Conservation (phyloP, 2,888 invertebrate genomes). For the Agrypnus murinus region DNA sequence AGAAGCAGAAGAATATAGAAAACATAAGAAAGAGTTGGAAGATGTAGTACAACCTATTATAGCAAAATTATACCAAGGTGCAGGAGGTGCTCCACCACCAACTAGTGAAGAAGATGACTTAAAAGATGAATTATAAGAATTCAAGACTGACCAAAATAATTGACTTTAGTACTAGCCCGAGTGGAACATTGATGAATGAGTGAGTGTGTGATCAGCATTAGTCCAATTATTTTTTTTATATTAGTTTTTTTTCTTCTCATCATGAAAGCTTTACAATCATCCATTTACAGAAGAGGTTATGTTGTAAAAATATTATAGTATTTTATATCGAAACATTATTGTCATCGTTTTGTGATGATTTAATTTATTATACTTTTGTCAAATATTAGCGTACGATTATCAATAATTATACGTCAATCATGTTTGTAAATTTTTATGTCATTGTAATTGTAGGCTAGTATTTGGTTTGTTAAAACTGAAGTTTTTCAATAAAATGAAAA, state of each 20-base stretch:
- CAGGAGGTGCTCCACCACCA: slow-evolving; percentile 86
- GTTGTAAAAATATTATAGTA: slow-evolving; percentile 46
- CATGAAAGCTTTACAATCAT: slow-evolving; percentile 6
- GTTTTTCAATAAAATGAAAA: slow-evolving; percentile 46
- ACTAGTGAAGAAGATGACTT: slow-evolving; percentile 81
- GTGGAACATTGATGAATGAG: slow-evolving; percentile 42
- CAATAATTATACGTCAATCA: slow-evolving; percentile 54
- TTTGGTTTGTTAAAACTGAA: slow-evolving; percentile 59
- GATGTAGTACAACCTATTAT: slow-evolving; percentile 98
- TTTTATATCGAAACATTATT: slow-evolving; percentile 57
- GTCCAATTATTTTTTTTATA: slow-evolving; percentile 49
- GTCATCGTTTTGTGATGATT: slow-evolving; percentile 46
- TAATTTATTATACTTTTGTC: slow-evolving; percentile 63
- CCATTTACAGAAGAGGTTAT: neutral
- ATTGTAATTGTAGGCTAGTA: slow-evolving; percentile 64
- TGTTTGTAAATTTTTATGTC: slow-evolving; percentile 54
- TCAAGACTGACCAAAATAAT: slow-evolving; percentile 63
- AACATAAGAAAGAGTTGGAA: slow-evolving; percentile 96
- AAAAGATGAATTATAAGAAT: slow-evolving; percentile 87
- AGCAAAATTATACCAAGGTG: slow-evolving; percentile 94
- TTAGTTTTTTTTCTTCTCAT: slow-evolving; percentile 43
- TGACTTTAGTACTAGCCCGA: slow-evolving; percentile 36
- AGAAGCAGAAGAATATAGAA: slow-evolving; percentile 93
- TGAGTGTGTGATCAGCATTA: slow-evolving; percentile 36
- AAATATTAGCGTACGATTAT: slow-evolving; percentile 64